Conservation (phyloP, 92 coral and sea anemone species). For the Zoanthus sansibaricus region DNA sequence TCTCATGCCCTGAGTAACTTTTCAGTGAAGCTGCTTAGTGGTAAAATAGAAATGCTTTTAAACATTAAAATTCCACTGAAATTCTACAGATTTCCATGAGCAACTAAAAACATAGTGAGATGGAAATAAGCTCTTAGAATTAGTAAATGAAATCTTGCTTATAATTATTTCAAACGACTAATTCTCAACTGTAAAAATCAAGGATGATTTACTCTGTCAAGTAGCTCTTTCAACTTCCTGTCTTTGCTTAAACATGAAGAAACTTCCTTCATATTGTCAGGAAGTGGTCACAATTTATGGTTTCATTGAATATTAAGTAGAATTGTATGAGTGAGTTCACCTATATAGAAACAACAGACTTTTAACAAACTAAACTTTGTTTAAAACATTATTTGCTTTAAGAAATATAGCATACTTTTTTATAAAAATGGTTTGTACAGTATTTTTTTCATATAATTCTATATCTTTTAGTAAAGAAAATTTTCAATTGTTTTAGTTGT, state of each 20-base stretch:
- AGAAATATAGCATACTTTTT: too few species aligned
- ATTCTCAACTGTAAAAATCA: neutral
- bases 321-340: too few species aligned
- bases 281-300: neutral
- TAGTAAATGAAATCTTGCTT: too few species aligned
- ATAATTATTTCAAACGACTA: neutral
- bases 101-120: neutral
- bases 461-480: too few species aligned
- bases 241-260: neutral
- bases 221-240: neutral
- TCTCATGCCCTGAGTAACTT: too few species aligned
- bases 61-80: conserved; percentile 21
- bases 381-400: too few species aligned
- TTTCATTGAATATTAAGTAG: neutral
- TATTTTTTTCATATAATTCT: too few species aligned
- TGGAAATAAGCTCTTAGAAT: too few species aligned
- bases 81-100: neutral
- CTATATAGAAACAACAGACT: too few species aligned
- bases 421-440: too few species aligned
- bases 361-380: too few species aligned
- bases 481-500: too few species aligned
- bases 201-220: neutral
- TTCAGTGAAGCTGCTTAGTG: neutral
- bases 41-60: conserved; percentile 23
- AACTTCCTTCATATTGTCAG: neutral